Conservation (phyloP, 1,140 invertebrate species). For the Drosophila nigromelanica region DNA sequence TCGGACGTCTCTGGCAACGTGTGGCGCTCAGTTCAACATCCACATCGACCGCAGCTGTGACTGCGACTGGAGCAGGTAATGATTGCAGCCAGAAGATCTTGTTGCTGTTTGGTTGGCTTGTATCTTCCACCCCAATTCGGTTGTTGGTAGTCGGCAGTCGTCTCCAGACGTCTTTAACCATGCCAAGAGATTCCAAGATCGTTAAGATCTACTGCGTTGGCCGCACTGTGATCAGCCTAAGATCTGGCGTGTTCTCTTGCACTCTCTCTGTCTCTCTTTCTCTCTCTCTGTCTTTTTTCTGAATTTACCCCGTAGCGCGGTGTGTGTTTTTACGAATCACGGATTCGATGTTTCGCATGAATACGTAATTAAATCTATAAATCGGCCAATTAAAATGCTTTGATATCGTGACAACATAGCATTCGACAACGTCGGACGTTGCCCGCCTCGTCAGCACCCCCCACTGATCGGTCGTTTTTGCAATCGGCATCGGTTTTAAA, state of each 20-base stretch:
- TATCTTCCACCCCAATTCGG: conserved; percentile 16
- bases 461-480: conserved; percentile 25
- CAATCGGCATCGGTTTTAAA: conserved; percentile 41
- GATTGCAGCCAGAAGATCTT: conserved; percentile 44
- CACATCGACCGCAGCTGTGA: conserved; percentile 21
- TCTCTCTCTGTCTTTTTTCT: conserved; percentile 18
- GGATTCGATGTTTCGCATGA: conserved; percentile 84
- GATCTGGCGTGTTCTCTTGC: conserved; percentile 50
- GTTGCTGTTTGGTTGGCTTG: conserved; percentile 25
- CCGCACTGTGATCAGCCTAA: conserved; percentile 56
- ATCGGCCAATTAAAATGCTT: conserved; percentile 84
- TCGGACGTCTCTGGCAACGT: conserved; percentile 45
- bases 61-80: conserved; percentile 15
- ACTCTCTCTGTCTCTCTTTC: conserved; percentile 21
- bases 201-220: conserved; percentile 79
- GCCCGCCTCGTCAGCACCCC: conserved; percentile 21
- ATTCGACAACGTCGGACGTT: conserved; percentile 72
- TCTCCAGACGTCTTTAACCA: neutral
- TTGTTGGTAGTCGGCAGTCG: conserved; percentile 5
- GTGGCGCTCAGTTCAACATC: conserved; percentile 54
- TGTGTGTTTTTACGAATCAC: conserved; percentile 84
- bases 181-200: conserved; percentile 63
- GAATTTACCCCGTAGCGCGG: conserved; percentile 47
- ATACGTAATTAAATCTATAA: conserved; percentile 84
- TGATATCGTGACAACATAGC: conserved; percentile 84